Evolutionary conservation across 1,140 invertebrate species (phyloP).

Genomic region (Paralvinella palmiformis): DNA sequence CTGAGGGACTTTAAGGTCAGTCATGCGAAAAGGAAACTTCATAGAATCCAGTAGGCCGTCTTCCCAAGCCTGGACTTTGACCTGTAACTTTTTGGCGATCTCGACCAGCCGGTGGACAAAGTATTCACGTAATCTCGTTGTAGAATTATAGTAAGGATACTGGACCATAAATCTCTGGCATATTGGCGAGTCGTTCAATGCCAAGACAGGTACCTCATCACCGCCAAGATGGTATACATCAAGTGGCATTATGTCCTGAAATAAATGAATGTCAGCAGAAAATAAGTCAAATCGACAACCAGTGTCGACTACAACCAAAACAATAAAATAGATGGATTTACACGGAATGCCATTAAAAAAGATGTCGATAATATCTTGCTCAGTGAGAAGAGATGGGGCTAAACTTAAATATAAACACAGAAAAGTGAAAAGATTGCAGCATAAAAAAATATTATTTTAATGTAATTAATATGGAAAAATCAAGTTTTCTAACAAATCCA

Average conservation of each 20-base stretch:
- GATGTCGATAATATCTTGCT: neutral
- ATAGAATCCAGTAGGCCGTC: neutral
- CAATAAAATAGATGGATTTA: neutral
- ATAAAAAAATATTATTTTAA: no score
- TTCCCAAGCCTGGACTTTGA: slow-evolving; percentile 2
- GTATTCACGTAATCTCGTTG: neutral
- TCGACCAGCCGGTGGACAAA: neutral
- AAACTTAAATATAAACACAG: neutral
- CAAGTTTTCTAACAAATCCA: no score
- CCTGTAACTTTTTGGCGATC: neutral
- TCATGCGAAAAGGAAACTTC: no score
- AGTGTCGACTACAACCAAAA: neutral
- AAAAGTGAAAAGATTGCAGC: no score
- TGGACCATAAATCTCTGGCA: slow-evolving; percentile 10
- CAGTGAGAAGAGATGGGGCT: neutral
- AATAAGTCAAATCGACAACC: neutral
- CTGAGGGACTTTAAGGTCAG: no score
- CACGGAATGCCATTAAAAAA: neutral
- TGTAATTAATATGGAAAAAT: no score
- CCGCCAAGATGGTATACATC: slow-evolving; percentile 13
- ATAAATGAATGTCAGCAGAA: neutral
- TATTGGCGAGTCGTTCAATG: neutral
- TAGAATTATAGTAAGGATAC: no score
- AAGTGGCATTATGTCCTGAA: no score
- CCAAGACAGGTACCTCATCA: slow-evolving; percentile 9